Conservation (phyloP, 2,797 vertebrate species). For the Podarcis siculus region DNA sequence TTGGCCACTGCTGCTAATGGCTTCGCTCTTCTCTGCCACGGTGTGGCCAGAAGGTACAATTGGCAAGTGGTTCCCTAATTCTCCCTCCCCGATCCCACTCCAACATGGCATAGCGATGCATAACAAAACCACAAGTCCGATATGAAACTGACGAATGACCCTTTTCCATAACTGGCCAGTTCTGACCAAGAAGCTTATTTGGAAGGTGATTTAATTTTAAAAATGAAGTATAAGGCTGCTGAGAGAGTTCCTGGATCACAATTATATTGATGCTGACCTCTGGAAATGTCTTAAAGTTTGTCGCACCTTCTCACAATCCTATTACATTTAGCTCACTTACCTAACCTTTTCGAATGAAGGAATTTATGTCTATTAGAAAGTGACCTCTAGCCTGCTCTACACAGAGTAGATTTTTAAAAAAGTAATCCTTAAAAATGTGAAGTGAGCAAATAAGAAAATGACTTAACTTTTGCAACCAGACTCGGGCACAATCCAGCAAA, state of each 20-base stretch:
- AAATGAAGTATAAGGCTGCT: neutral
- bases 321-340: neutral
- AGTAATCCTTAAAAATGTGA: constrained; percentile 24
- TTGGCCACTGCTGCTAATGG: neutral
- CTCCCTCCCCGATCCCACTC: no score
- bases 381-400: neutral
- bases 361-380: neutral
- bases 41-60: neutral
- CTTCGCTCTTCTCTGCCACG: neutral
- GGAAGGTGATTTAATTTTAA: neutral
- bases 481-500: neutral
- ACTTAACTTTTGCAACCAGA: constrained; percentile 10
- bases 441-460: neutral
- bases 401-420: constrained; percentile 33
- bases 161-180: neutral
- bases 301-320: neutral
- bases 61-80: neutral
- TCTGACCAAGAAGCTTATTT: neutral
- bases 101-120: neutral
- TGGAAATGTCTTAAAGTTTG: neutral
- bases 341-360: neutral
- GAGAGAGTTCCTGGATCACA: neutral
- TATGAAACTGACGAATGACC: neutral
- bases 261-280: neutral
- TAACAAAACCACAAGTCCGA: neutral